Base-by-base conservation (phyloP, 1,140 invertebrate genomes). In the Mycetomoellerius zeteki region DNA sequence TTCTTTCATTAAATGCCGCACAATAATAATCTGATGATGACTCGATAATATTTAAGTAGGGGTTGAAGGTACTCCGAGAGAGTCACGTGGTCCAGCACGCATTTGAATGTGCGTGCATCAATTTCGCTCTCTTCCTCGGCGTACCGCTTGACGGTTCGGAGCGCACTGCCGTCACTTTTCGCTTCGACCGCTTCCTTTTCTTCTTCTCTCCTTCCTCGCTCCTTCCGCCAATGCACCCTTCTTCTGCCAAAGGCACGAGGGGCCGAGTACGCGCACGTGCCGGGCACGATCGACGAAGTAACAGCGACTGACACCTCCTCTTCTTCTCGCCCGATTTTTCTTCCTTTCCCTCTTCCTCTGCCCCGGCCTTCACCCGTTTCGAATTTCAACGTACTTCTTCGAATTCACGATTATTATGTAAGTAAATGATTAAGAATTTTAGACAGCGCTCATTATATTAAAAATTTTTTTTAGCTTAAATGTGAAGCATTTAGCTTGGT, bases 161-260 rank as follows among this genome's bases (percentile, higher is more conserved):
- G 80, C 86, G 76, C 69, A 92, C 91, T 92, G 91, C 89, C 89
- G 86, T 81, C 91, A 90, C 88, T 90, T 91, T 91, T 85, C 72
- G 88, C 86, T 77, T 90, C 78, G 65, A 62, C 84, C 88, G 65
- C 86, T 89, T 89, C 86, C 86, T 88, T 87, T 91, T 87, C 86
- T 86, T 69, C 87, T 85, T 88, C 85, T 72, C 89, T 86, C 87
- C 85, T 88, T 90, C 84, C 27, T 84, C 62, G 80, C 76, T 87
- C 56, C 85, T 88, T 89, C 82, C 82, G 50, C 72, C 76, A 50
- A 60, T 37, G 60, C 76, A 86, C 82, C 84, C 89, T 90, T 90
- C 89, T 87, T 62, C 69, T 90, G 65, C 71, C 80, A 75, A 88
- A 81, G 90, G 85, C 89, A 91, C 90, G 90, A 91, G 90, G 86